Percentiles rank a stretch among this genome's conserved stretches.
phyloP scores from a whole-genome alignment of 1,140 invertebrate genomes.

The Gryllus bimaculatus region DNA sequence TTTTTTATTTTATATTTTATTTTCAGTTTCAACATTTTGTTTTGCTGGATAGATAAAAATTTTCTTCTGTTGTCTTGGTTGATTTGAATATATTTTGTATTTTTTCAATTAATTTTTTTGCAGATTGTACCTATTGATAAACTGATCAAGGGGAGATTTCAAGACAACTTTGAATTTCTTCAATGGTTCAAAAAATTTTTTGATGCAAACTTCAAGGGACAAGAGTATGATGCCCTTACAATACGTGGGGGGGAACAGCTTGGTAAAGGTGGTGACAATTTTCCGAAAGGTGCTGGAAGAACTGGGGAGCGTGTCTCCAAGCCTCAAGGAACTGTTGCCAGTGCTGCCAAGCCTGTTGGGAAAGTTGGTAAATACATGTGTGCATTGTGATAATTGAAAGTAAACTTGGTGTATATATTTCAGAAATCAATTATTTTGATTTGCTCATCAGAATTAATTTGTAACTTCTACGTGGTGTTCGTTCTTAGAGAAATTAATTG shows the following conservation, averaged over 20 bases:
- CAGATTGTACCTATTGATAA: slow-evolving; percentile 81
- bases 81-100: slow-evolving; percentile 20
- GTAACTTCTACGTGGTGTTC: too few relatives aligned
- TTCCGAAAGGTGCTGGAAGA: slow-evolving; percentile 40
- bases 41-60: not conserved
- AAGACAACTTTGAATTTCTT: slow-evolving; percentile 98
- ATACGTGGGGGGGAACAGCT: slow-evolving; percentile 75
- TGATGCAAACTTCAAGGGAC: slow-evolving; percentile 92
- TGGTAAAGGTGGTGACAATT: slow-evolving; percentile 52
- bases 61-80: slow-evolving; percentile 22
- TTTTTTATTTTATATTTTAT: slow-evolving; percentile 19
- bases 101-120: slow-evolving; percentile 27
- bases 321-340: slow-evolving; percentile 30
- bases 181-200: slow-evolving; percentile 99
- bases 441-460: too few relatives aligned
- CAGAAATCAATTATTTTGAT: too few relatives aligned
- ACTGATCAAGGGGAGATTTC: slow-evolving; percentile 88
- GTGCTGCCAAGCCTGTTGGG: slow-evolving; percentile 31
- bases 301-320: slow-evolving; percentile 34
- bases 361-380: slow-evolving; percentile 36
- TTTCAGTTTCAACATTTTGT: not conserved
- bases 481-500: too few relatives aligned
- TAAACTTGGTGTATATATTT: too few relatives aligned
- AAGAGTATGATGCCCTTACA: slow-evolving; percentile 80
- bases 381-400: slow-evolving; percentile 25